These are phyloP conservation scores for Corythoichthys haematopterus DNA, from an alignment of 2,113 vertebrate species.

Conservation along the genomic window DNA sequence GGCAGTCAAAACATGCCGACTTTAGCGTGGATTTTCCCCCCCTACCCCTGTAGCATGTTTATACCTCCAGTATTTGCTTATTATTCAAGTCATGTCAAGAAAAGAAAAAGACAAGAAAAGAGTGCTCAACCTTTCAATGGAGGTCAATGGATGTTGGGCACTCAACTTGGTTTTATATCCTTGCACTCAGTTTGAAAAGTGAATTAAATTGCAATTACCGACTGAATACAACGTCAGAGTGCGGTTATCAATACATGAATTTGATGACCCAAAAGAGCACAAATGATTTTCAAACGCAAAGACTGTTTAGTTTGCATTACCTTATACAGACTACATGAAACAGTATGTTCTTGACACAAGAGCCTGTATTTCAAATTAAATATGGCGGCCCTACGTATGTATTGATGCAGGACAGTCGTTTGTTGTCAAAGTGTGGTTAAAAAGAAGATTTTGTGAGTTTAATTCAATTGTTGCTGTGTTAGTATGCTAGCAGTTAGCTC, in stretches of 20 bases:
- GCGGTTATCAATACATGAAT: background rate
- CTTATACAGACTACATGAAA: no score
- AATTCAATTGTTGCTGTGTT: no score
- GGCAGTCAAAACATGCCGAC: constrained; percentile 4
- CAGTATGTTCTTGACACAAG: no score
- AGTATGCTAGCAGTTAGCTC: no score
- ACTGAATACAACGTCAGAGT: background rate
- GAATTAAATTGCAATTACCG: constrained; percentile 10
- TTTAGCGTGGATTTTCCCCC: constrained; percentile 20
- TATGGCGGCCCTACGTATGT: no score
- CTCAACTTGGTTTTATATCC: constrained; percentile 17
- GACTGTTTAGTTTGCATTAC: no score
- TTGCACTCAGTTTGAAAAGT: constrained; percentile 4
- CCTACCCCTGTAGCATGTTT: background rate
- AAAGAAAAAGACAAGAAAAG: constrained; percentile 9
- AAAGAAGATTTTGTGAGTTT: no score
- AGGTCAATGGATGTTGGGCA: constrained; percentile 22
- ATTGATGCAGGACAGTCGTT: no score
- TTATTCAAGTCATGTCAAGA: constrained; percentile 13
- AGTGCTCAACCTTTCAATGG: constrained; percentile 7
- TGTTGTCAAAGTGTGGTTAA: no score
- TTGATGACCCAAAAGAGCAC: constrained; percentile 16
- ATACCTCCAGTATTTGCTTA: background rate
- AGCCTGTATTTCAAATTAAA: no score
- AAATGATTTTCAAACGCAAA: background rate